Percentiles rank a stretch among this genome's conserved stretches.
phyloP scores from a whole-genome alignment of 37 sponge, comb jelly and placozoan species.

The Geodia barretti region DNA sequence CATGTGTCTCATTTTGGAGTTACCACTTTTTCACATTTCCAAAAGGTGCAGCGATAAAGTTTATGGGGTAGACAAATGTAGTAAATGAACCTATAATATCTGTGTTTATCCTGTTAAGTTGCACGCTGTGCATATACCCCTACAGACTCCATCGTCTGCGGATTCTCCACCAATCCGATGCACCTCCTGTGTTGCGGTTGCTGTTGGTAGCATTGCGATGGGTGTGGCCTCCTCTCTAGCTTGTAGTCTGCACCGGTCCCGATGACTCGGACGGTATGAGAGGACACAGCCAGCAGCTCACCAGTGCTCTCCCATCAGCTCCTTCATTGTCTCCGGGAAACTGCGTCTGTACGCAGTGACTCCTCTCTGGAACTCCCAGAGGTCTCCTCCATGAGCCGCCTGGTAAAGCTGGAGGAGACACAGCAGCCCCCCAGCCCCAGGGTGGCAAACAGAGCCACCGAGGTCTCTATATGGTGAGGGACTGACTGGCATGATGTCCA shows the following conservation, averaged over 20 bases:
- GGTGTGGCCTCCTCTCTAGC: conserved; percentile 6
- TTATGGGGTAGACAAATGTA: too few species aligned
- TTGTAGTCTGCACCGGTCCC: conserved; percentile 67
- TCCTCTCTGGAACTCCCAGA: conserved; percentile 37
- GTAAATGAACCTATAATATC: too few species aligned
- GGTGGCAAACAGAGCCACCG: conserved; percentile 34
- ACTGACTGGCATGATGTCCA: conserved; percentile 54
- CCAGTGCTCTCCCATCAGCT: conserved; percentile 69
- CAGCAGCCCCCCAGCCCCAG: conserved; percentile 7
- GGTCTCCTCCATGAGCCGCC: conserved; percentile 64
- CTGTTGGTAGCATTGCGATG: too few species aligned
- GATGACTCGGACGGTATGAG: conserved; percentile 71
- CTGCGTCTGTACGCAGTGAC: conserved; percentile 24
- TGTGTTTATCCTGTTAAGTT: too few species aligned
- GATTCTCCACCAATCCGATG: too few species aligned
- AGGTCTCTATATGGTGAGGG: conserved; percentile 32
- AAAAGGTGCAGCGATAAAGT: too few species aligned
- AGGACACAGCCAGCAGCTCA: conserved; percentile 69
- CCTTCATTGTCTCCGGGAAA: conserved; percentile 30
- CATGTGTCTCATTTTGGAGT: too few species aligned
- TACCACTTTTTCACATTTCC: too few species aligned
- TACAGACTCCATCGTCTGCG: too few species aligned
- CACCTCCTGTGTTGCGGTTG: too few species aligned
- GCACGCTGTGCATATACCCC: too few species aligned
- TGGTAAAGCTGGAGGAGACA: conserved; percentile 41